These are phyloP conservation scores for Silurus asotus DNA, from an alignment of 2,113 vertebrate genomes.

Conservation along the genomic window DNA sequence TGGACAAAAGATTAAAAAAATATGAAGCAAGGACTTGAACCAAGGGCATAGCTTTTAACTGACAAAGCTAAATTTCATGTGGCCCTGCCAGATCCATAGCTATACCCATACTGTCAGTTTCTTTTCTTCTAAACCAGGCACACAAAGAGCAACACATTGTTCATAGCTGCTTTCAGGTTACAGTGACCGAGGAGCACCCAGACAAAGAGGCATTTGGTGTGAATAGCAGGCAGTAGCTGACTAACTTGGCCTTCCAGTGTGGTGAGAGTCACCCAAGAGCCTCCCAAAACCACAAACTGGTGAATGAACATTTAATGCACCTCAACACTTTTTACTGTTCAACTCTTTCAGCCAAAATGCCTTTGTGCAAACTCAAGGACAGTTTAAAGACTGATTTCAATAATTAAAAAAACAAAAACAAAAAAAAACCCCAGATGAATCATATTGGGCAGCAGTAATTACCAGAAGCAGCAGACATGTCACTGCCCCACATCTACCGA, in stretches of 20 bases:
- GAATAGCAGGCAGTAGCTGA: not conserved
- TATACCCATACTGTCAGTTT: not conserved
- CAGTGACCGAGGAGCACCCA: not conserved
- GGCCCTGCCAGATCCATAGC: not conserved
- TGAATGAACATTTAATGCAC: not conserved
- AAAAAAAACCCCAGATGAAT: not conserved
- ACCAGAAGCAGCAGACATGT: not conserved
- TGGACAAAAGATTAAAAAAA: too few species aligned
- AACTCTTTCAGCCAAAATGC: not conserved
- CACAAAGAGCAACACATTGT: not conserved
- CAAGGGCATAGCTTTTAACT: not conserved
- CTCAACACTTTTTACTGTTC: not conserved
- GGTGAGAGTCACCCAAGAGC: not conserved
- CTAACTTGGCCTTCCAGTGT: not conserved
- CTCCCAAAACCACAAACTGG: not conserved
- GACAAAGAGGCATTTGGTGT: slow-evolving; percentile 20
- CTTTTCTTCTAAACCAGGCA: not conserved
- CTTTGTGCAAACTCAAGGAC: not conserved
- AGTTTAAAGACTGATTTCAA: not conserved
- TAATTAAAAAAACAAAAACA: not conserved
- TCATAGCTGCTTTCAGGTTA: not conserved
- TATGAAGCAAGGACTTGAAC: too few species aligned
- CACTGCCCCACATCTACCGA: slow-evolving; percentile 4
- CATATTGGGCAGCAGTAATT: slow-evolving; percentile 6
- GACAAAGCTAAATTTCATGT: not conserved